Evolutionary conservation across 2,888 invertebrate species (phyloP), one percentile per base, ranked within the genome.

Genomic region (Lasiommata megera): DNA sequence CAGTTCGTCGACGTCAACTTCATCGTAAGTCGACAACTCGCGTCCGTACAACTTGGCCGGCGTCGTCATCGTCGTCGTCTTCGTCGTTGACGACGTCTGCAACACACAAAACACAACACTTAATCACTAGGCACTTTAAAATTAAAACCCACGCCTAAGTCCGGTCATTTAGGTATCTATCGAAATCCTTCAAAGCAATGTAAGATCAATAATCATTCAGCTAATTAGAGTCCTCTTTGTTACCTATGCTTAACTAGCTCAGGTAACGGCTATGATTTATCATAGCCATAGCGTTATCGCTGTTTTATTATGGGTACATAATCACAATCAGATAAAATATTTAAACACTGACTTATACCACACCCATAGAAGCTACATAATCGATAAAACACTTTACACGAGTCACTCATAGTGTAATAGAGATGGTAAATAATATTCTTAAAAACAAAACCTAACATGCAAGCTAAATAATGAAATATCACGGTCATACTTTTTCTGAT

Each of bases 1-100:
- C 62, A 99, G 92, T 73, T 97, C 97, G 81, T 99, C 99, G 70
- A 99, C 96, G 84, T 99, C 98, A 77, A 98, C 94, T 84, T 98
- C 97, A 82, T 98, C 98, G 81, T 97, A 97, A 73, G 95, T 94
- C 77, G 96, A 95, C 74, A 97, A 92, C 86, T 97, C 97, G 87
- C 96, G 96, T 74, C 97, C 97, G 80, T 95, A 97, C 72, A 98
- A 88, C 88, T 97, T 97, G 68, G 96, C 96, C 77, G 96, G 96
- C 70, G 96, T 96, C 78, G 97, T 97, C 94, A 96, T 96, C 80
- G 96, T 96, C 70, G 96, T 96, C 71, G 95, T 96, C 82, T 95
- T 97, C 74, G 96, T 96, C 71, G 95, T 94, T 72, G 97, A 96
- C 79, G 96, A 96, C 84, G 96, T 97, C 97, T 97, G 93, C 63